Evolutionary conservation across 1,140 invertebrate species (phyloP).

Genomic region (Diabrotica undecimpunctata): DNA sequence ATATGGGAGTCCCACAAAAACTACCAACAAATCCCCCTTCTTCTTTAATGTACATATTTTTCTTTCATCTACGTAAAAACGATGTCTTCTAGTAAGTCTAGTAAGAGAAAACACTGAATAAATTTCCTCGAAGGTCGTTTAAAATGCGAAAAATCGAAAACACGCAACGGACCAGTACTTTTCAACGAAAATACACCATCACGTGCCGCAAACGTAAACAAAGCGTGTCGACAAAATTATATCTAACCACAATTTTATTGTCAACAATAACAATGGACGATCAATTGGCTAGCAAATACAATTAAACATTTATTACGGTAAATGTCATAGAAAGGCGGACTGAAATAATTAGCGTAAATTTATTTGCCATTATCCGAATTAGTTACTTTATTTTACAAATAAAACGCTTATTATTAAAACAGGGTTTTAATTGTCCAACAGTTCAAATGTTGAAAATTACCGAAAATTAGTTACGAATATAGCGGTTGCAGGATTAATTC

Average conservation of each 20-base stretch:
- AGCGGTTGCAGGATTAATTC: no score
- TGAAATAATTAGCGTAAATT: neutral
- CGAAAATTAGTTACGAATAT: no score
- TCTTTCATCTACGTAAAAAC: no score
- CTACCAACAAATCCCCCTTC: no score
- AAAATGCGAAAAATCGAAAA: no score
- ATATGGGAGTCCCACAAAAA: no score
- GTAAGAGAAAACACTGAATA: no score
- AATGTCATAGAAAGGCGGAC: neutral
- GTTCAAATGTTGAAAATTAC: neutral
- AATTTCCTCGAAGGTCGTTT: no score
- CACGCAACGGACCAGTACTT: no score
- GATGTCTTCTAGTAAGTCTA: no score
- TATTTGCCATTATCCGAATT: neutral
- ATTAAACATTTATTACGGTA: constrained; percentile 3
- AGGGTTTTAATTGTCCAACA: neutral
- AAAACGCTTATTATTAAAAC: neutral
- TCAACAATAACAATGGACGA: neutral
- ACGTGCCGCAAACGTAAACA: neutral
- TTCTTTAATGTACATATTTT: no score
- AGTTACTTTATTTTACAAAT: neutral
- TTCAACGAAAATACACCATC: no score
- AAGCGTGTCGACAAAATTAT: neutral
- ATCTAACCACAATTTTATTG: constrained; percentile 2
- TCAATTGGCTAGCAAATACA: neutral